A percentile compares a stretch with the other conserved stretches of the same genome.
Conservation (phyloP, 2,797 vertebrate genomes). For the Apogon hyalosoma region DNA sequence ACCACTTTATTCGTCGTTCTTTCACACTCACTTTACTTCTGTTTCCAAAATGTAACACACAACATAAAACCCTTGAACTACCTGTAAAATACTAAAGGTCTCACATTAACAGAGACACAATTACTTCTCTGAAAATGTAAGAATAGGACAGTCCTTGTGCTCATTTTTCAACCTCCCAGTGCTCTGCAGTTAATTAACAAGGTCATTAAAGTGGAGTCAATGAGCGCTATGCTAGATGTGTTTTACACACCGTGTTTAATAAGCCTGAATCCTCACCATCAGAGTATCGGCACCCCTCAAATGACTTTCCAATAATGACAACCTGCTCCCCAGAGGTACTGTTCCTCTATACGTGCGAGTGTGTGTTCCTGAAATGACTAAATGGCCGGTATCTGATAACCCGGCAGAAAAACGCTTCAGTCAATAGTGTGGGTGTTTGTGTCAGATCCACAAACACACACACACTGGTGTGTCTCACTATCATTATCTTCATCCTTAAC, state of each 20-base stretch:
- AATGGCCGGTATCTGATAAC: constrained; percentile 36
- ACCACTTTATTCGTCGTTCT: no score
- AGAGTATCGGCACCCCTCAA: constrained; percentile 66
- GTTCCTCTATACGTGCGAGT: background rate
- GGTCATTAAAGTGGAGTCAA: constrained; percentile 58
- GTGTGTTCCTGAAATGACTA: constrained; percentile 27
- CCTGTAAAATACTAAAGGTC: constrained; percentile 9
- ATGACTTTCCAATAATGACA: constrained; percentile 79
- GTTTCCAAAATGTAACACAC: constrained; percentile 4
- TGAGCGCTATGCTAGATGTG: constrained; percentile 47
- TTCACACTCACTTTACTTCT: no score
- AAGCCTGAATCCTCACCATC: constrained; percentile 51
- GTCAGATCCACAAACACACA: constrained; percentile 17
- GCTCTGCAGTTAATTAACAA: constrained; percentile 68
- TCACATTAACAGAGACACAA: constrained; percentile 35
- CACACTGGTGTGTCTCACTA: constrained; percentile 14
- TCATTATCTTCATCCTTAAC: constrained; percentile 46
- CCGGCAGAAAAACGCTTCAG: constrained; percentile 31
- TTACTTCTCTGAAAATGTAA: constrained; percentile 53
- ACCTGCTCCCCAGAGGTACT: constrained; percentile 48
- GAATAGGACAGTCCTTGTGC: constrained; percentile 54
- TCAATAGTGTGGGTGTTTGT: constrained; percentile 38
- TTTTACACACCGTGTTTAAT: constrained; percentile 70
- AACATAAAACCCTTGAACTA: constrained; percentile 12
- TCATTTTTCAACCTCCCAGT: constrained; percentile 57